Conservation (phyloP, 2,888 invertebrate species). For the Tortricodes alternella region DNA sequence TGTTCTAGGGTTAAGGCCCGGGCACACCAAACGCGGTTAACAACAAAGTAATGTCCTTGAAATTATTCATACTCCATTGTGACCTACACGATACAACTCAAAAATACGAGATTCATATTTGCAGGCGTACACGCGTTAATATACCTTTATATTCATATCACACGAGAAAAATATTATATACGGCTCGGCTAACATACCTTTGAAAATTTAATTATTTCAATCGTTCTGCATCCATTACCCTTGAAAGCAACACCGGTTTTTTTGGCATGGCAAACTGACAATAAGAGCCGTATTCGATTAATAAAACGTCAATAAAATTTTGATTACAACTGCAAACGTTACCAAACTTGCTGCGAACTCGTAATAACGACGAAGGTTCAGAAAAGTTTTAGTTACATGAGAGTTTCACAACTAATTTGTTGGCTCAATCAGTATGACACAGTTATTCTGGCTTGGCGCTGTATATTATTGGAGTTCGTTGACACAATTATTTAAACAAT, state of each 20-base stretch:
- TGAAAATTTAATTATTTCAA: background rate
- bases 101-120: too few species aligned
- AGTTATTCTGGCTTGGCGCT: constrained; percentile 19
- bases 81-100: background rate
- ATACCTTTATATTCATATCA: background rate
- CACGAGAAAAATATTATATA: background rate
- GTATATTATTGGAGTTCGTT: constrained; percentile 24
- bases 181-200: background rate
- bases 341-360: background rate
- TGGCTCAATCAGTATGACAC: constrained; percentile 7
- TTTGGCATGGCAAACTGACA: background rate
- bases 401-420: background rate
- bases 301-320: background rate
- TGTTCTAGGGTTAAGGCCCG: too few species aligned
- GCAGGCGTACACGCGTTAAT: background rate
- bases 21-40: background rate
- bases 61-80: constrained; percentile 19
- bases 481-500: constrained; percentile 28
- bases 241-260: constrained; percentile 3
- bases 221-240: constrained; percentile 5
- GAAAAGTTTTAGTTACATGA: background rate
- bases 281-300: background rate
- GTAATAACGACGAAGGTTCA: background rate
- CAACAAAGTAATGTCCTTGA: constrained; percentile 1
- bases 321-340: background rate